Evolutionary conservation across 2,888 invertebrate species (phyloP).

Genomic region (Diloba caeruleocephala): DNA sequence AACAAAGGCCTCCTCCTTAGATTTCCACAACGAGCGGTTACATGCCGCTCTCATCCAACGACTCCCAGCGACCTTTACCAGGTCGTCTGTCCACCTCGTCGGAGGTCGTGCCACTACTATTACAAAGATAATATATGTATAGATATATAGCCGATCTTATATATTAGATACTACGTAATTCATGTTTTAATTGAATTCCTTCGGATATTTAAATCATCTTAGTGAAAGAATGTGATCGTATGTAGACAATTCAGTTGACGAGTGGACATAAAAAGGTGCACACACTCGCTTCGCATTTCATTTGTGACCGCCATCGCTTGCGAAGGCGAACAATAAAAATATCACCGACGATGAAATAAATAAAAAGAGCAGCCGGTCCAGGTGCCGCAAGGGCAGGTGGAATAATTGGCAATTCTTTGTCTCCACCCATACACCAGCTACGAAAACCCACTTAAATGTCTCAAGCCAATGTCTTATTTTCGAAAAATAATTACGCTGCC

Average conservation of each 20-base stretch:
- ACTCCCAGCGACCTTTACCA: too few species aligned
- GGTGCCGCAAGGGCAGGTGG: constrained; percentile 87
- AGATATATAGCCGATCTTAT: too few species aligned
- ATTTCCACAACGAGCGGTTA: too few species aligned
- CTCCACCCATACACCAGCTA: constrained; percentile 77
- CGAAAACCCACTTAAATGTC: constrained; percentile 78
- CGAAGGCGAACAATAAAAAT: constrained; percentile 86
- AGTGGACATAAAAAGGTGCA: constrained; percentile 64
- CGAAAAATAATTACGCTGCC: constrained; percentile 43
- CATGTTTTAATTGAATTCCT: constrained; percentile 5
- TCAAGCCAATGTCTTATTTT: constrained; percentile 75
- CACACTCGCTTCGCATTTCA: constrained; percentile 66
- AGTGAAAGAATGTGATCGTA: constrained; percentile 50
- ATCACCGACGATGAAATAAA: constrained; percentile 87
- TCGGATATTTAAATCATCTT: constrained; percentile 12
- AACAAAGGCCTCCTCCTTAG: too few species aligned
- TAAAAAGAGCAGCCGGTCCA: constrained; percentile 86
- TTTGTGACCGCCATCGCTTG: constrained; percentile 72
- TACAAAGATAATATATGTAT: too few species aligned
- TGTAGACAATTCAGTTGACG: constrained; percentile 59
- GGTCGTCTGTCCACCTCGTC: too few species aligned
- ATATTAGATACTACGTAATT: background rate
- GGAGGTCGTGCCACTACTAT: too few species aligned
- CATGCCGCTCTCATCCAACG: too few species aligned
- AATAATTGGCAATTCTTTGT: constrained; percentile 89